Evolutionary conservation across 2,797 vertebrate genomes (phyloP).

Genomic region (Anisognathus igniventris): DNA sequence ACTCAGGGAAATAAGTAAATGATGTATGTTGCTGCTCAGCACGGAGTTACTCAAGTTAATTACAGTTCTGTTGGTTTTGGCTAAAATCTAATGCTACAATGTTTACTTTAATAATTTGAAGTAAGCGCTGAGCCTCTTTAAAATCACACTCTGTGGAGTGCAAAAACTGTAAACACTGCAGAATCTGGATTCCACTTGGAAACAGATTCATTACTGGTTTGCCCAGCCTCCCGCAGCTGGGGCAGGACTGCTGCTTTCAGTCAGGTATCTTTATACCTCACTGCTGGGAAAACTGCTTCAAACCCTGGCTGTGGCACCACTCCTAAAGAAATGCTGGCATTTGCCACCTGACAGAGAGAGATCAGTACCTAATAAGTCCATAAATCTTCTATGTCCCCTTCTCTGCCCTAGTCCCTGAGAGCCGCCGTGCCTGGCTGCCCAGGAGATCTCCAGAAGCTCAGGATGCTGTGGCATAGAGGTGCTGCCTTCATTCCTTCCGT

Average conservation of each 20-base stretch:
- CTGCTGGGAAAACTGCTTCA: neutral
- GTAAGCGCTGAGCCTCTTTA: neutral
- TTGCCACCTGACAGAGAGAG: neutral
- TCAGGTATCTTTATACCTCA: neutral
- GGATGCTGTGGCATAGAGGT: neutral
- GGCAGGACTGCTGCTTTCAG: neutral
- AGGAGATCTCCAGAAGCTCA: neutral
- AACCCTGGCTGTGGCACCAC: neutral
- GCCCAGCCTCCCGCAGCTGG: neutral
- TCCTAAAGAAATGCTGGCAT: neutral
- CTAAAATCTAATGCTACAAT: slow-evolving; percentile 4
- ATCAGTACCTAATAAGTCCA: neutral
- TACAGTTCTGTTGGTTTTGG: slow-evolving; percentile 41
- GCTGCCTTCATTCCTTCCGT: neutral
- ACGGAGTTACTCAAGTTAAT: neutral
- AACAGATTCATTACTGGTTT: neutral
- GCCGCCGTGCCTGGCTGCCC: neutral
- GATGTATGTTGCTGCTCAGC: neutral
- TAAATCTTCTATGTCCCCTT: neutral
- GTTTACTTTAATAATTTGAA: slow-evolving; percentile 52
- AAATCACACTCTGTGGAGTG: neutral
- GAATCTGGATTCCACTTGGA: neutral
- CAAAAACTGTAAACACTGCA: slow-evolving; percentile 8
- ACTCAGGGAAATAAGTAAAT: neutral
- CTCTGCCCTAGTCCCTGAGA: neutral